These are phyloP conservation scores for Gambusia holbrooki DNA, from an alignment of 2,113 vertebrate species.

Conservation along the genomic window DNA sequence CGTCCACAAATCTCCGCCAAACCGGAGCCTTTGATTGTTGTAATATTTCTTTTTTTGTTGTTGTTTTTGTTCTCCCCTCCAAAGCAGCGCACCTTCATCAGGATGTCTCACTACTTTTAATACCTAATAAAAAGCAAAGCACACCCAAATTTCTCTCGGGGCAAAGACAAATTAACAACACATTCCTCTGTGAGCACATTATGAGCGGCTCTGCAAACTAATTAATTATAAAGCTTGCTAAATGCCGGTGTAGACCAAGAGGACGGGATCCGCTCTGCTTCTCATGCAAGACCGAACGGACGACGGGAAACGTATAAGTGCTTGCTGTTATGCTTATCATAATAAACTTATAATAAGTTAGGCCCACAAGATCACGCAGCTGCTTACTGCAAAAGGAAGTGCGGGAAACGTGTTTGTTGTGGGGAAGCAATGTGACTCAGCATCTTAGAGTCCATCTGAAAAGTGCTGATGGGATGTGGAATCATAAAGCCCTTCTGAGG, in stretches of 20 bases:
- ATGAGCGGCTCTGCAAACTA: slow-evolving; percentile 38
- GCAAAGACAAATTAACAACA: slow-evolving; percentile 51
- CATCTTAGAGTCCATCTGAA: slow-evolving; percentile 36
- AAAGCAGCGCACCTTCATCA: slow-evolving; percentile 22
- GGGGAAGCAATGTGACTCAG: slow-evolving; percentile 59
- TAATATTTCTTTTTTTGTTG: slow-evolving; percentile 16
- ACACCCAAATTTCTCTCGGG: slow-evolving; percentile 46
- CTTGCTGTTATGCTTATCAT: not conserved
- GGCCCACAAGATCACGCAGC: slow-evolving; percentile 26
- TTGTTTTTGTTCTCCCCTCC: not conserved
- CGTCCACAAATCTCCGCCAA: slow-evolving; percentile 56
- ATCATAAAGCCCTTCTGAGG: slow-evolving; percentile 31
- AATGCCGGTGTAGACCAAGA: slow-evolving; percentile 36
- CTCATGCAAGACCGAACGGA: slow-evolving; percentile 2
- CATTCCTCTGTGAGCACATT: slow-evolving; percentile 43
- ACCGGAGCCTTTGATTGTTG: slow-evolving; percentile 30
- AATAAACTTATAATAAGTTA: slow-evolving; percentile 5
- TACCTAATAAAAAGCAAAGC: slow-evolving; percentile 64
- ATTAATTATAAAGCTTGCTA: slow-evolving; percentile 49
- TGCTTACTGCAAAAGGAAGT: slow-evolving; percentile 42
- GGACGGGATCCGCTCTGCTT: slow-evolving; percentile 1
- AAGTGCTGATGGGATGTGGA: slow-evolving; percentile 53
- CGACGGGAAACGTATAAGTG: not conserved
- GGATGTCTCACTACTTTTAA: slow-evolving; percentile 46
- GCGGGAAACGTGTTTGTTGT: slow-evolving; percentile 31